Percentiles rank a stretch among this genome's conserved stretches.
These are phyloP conservation scores for Tiphia femorata DNA, from an alignment of 2,888 invertebrate species.

Conservation along the genomic window DNA sequence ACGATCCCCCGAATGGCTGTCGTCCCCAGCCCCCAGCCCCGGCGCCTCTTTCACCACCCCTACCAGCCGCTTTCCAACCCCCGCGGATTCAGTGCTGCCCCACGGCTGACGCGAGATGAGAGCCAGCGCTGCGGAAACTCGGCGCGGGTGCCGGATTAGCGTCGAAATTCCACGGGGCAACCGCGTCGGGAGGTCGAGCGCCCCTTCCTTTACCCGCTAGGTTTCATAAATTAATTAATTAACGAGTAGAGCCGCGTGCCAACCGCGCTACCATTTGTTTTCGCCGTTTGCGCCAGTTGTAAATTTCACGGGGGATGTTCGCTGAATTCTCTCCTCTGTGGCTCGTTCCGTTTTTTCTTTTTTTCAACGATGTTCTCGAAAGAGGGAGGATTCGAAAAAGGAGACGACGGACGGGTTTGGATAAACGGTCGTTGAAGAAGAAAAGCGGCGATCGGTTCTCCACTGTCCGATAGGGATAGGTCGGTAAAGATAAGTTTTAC, in stretches of 20 bases:
- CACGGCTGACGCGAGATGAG: too few species aligned
- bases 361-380: too few species aligned
- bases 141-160: slow-evolving; percentile 3
- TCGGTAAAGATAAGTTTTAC: slow-evolving; percentile 15
- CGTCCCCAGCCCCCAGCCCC: not conserved
- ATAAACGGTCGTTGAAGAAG: not conserved
- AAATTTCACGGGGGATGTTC: too few species aligned
- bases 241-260: slow-evolving; percentile 7
- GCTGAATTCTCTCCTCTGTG: too few species aligned
- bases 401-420: too few species aligned
- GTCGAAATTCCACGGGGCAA: slow-evolving; percentile 4
- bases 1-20: not conserved
- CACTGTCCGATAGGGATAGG: too few species aligned
- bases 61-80: not conserved
- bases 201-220: not conserved
- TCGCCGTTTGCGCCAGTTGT: not conserved
- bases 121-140: not conserved
- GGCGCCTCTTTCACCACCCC: not conserved
- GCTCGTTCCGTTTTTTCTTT: too few species aligned
- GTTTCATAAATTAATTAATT: slow-evolving; percentile 7
- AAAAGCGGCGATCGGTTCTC: not conserved
- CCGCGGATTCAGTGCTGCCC: not conserved
- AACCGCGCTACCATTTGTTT: not conserved
- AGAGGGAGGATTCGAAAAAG: too few species aligned
- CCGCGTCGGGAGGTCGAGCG: not conserved